Base-by-base conservation (phyloP, 2,797 vertebrate species). In the Morelia viridis region DNA sequence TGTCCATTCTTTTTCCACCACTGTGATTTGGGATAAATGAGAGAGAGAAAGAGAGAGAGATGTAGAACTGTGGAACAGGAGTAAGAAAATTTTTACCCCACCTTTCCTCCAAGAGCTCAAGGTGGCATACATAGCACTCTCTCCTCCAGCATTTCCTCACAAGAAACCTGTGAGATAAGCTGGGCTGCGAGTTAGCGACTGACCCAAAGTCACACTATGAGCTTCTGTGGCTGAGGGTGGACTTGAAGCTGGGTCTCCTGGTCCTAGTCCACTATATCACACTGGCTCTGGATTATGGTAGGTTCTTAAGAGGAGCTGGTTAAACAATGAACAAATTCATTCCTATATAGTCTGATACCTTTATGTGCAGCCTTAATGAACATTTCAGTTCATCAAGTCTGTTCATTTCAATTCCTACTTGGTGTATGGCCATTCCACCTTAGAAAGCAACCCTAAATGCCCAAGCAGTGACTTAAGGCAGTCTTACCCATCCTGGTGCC, bases 1-100 rank as follows among this genome's bases (percentile, higher is more conserved):
- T 91, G 24, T 64, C 61, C 90, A 92, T 76, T 85, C 62, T 2
- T 92, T 19, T 26, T 76, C 83, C 92, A 53, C 91, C 31, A 35
- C 0, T 87, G 31, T 60, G 31, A 22, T 60, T 94, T 76, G 68
- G 60, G 50, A 90, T 41, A 41, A 41, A 41, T 41, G 0, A 89
- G 53, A 2, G 15, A 12, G 50, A 57, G 13, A 41, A 31, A 87
- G 88, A 12, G 22, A 26, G 41, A 83, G 3, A 46, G 60, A 92
- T 10, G 17, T 7, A n/a, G 41, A 83, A 41, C 83, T 41, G 71
- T 89, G 88, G 13, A 61, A 35, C 11, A 86, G 84, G 60, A 92
- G 26, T 28, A 90, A 64, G 41, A 4, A 35, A 1, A 26, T 76
- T 22, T 76, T 9, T 76, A 76, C 35, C 68, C 35, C n/a, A 68